These are phyloP conservation scores for Nicator chloris DNA, from an alignment of 2,113 vertebrate species.

Conservation along the genomic window DNA sequence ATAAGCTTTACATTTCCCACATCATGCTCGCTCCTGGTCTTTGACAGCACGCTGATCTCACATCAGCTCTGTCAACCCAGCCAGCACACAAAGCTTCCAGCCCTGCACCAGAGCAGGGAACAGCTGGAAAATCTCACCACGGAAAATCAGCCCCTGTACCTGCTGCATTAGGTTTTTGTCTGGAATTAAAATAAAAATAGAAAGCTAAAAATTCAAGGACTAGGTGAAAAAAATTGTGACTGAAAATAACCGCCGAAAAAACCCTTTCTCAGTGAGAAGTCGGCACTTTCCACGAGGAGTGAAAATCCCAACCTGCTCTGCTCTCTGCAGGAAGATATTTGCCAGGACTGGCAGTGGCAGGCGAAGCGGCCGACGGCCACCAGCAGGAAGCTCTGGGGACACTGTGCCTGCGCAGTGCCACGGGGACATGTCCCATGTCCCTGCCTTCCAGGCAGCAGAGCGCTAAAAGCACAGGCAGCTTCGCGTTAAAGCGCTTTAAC, in stretches of 20 bases:
- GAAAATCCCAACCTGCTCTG: constrained; percentile 42
- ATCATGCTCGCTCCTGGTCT: not conserved
- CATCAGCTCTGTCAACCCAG: rapidly evolving
- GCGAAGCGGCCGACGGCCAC: rapidly evolving
- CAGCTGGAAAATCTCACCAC: not conserved
- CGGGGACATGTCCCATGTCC: not conserved
- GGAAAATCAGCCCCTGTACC: not conserved
- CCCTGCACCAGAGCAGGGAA: not conserved
- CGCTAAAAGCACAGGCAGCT: not conserved
- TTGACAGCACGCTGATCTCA: not conserved
- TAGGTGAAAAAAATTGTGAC: not conserved
- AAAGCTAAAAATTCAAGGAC: not conserved
- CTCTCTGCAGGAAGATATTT: constrained; percentile 51
- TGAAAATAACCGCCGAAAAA: not conserved
- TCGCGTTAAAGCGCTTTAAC: rapidly evolving
- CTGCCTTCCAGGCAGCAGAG: not conserved
- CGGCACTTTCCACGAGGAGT: not conserved
- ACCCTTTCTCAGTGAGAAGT: not conserved
- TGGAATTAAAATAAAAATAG: not conserved
- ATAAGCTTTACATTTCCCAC: not conserved
- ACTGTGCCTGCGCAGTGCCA: not conserved
- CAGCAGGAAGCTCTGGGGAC: not conserved
- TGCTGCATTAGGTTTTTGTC: rapidly evolving
- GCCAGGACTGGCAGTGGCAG: not conserved
- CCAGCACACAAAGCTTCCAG: not conserved